Conservation (phyloP, 2,797 vertebrate species). For the Anas acuta region DNA sequence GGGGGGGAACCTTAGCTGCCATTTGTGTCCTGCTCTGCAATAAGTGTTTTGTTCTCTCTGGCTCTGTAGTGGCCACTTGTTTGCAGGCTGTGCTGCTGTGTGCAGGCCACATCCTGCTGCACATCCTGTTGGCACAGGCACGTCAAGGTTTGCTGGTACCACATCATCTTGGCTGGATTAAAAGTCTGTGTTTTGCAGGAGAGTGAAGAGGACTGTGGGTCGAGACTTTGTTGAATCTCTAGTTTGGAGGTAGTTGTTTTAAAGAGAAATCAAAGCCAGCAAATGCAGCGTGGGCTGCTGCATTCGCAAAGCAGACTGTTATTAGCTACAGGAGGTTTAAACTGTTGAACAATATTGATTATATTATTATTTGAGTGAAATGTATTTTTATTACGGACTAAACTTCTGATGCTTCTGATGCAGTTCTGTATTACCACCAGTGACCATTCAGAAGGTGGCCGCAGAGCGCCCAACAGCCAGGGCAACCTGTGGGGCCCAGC, state of each 20-base stretch:
- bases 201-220: neutral
- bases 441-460: rapidly evolving
- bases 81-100: neutral
- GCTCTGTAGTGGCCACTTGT: neutral
- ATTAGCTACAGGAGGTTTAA: conserved; percentile 18
- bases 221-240: neutral
- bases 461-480: neutral
- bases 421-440: neutral
- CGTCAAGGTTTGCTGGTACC: neutral
- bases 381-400: neutral
- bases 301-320: conserved; percentile 10
- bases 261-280: neutral
- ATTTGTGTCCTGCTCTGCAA: neutral
- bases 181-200: neutral
- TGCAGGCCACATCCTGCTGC: neutral
- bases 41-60: rapidly evolving
- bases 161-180: neutral
- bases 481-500: neutral
- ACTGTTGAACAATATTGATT: neutral
- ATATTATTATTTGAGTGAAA: neutral
- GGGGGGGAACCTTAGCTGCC: neutral
- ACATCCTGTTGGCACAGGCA: neutral
- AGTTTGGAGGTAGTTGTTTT: neutral
- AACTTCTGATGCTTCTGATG: neutral
- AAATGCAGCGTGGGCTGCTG: neutral